Base-by-base conservation (phyloP, 2,113 vertebrate species). In the Hippopotamus amphibius region DNA sequence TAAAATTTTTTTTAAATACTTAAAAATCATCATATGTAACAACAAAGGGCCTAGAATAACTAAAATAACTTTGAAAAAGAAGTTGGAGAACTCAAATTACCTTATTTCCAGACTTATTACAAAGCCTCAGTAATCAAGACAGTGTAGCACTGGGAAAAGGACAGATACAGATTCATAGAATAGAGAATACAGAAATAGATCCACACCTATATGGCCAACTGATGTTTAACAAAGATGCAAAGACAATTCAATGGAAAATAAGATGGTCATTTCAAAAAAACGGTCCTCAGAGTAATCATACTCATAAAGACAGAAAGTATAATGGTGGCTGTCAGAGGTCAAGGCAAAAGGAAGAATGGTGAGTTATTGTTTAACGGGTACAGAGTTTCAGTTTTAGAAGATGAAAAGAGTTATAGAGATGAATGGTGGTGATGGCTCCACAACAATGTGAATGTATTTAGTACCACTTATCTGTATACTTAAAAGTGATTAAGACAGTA, bases 21-120 rank as follows among this genome's bases (percentile, higher is more conserved):
- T 37, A 37, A 37, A 37, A 37, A 37, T 37, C 2, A 37, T 76
- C 26, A 63, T 63, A 83, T 22, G 43, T 85, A 68, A 37, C 24
- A 13, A 53, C 63, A 61, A 65, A 80, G 46, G n/a, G 15, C 17
- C 17, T n/a, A 41, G 21, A 13, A 12, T 83, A 92, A 30, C 8
- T n/a, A 72, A 83, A 61, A 72, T 13, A 85, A 71, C 37, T 76
- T 72, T 93, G 33, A 30, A 74, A 85, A 93, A 74, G 43, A 93
- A 65, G 14, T 66, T 76, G 59, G 43, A 43, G 48, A n/a, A 21
- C n/a, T 71, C 37, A 72, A 61, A 83, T 61, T 61, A 82, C 15
- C 19, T 48, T 53, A 92, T 74, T 41, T 93, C n/a, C 65, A 55
- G 59, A 55, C 46, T 86, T 92, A 63, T 6, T 74, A 50, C 24